These are phyloP conservation scores for Tichodroma muraria DNA, from an alignment of 2,113 vertebrate genomes.

Conservation along the genomic window DNA sequence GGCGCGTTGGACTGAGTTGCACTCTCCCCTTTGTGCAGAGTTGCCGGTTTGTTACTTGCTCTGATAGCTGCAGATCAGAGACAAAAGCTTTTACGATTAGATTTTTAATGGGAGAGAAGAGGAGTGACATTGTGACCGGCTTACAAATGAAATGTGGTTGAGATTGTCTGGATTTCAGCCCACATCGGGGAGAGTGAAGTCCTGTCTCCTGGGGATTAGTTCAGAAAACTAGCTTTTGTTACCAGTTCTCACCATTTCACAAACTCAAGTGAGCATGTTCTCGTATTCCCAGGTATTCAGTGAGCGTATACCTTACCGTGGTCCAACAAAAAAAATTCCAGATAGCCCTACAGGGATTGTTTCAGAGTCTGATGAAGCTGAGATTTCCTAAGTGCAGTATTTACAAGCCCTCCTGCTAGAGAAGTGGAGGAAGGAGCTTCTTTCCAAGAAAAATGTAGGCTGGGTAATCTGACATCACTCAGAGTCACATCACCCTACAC, in stretches of 20 bases:
- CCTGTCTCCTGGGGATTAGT: slow-evolving; percentile 4
- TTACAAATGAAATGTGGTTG: slow-evolving; percentile 13
- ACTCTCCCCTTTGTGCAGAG: background rate
- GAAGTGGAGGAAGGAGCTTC: slow-evolving; percentile 38
- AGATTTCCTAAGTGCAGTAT: background rate
- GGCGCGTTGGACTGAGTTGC: background rate
- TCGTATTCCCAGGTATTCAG: background rate
- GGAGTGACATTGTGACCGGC: background rate
- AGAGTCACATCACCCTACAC: slow-evolving; percentile 55
- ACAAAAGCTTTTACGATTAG: slow-evolving; percentile 25
- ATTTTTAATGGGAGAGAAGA: slow-evolving; percentile 21
- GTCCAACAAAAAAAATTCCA: background rate
- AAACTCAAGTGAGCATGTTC: background rate
- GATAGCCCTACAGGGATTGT: background rate
- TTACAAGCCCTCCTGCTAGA: background rate
- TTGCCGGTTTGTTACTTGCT: background rate
- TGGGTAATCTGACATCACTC: slow-evolving; percentile 52
- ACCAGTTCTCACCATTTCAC: background rate
- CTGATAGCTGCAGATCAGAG: slow-evolving; percentile 4
- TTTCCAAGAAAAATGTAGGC: slow-evolving; percentile 68
- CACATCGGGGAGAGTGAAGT: background rate
- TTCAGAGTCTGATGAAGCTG: slow-evolving; percentile 10
- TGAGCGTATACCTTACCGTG: background rate
- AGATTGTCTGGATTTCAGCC: slow-evolving; percentile 16
- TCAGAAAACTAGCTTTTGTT: background rate